Base-by-base conservation (phyloP, 1,140 invertebrate genomes). In the Lerema accius region DNA sequence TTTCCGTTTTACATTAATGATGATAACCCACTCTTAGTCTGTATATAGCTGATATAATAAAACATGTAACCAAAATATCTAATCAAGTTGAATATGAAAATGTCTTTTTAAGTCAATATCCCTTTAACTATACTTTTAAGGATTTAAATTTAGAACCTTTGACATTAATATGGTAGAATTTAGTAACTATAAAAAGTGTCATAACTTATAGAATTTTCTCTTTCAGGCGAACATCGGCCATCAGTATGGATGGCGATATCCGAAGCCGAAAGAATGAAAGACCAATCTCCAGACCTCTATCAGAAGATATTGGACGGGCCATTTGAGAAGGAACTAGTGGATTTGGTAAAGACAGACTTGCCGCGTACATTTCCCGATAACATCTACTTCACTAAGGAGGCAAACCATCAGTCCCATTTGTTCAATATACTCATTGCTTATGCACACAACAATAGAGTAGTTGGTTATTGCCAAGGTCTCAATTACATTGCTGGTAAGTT, bases 311-410 rank as follows among this genome's bases (percentile, higher is more conserved):
- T 96, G 40, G 91, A 93, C 67, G 91, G 92, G 28, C 93, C 93
- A 15, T 94, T 93, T 80, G 94, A 95, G 75, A 90, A 93, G 68
- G 92, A 94, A 84, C 86, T 96, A 1, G 93, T 93, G 10, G 96
- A 98, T 76, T 93, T 94, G 63, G 97, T 98, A 51, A 94, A 94
- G 90, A 96, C 96, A 64, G 97, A 97, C 92, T 89, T 97, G 69
- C 95, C 96, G 59, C 91, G 97, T 68, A 99, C 97, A 63, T 99
- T 98, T 92, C 97, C 97, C 64, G 97, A 98, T 82, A 99, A 98
- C 90, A 97, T 98, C 75, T 97, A 96, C 85, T 98, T 98, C 80
- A 94, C 95, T 67, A 94, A 94, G 62, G 94, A 95, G 67, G 92
- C 93, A 46, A 93, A 94, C 67, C 93, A 95, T 70, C 95, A 96